Evolutionary conservation across 2,888 invertebrate species (phyloP).

Genomic region (Scaptomyza reducta): DNA sequence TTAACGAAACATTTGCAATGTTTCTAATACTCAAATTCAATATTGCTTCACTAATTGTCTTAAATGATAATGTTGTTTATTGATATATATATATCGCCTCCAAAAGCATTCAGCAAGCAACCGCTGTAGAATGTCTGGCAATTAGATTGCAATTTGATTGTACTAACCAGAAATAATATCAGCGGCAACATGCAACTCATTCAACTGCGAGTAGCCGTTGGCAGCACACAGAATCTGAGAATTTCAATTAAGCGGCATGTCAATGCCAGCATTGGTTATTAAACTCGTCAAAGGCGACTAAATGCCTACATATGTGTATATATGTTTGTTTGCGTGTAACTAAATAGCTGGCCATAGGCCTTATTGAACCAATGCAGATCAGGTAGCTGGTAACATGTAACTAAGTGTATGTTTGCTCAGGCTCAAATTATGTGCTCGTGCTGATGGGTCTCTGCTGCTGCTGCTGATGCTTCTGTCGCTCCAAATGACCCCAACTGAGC

Average conservation of each 20-base stretch:
- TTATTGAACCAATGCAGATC: neutral
- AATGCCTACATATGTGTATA: constrained; percentile 1
- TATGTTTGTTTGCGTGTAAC: neutral
- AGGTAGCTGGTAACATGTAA: constrained; percentile 14
- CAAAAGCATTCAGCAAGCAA: no score
- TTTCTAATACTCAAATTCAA: no score
- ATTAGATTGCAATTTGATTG: neutral
- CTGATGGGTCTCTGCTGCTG: neutral
- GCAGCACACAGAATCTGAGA: constrained; percentile 17
- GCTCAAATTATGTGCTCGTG: constrained; percentile 21
- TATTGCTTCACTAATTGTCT: no score
- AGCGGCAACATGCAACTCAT: constrained; percentile 2
- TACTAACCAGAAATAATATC: neutral
- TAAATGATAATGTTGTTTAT: no score
- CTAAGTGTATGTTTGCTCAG: neutral
- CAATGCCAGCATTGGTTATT: constrained; percentile 19
- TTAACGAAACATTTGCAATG: no score
- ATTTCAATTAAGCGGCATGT: constrained; percentile 26
- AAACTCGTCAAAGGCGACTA: constrained; percentile 28
- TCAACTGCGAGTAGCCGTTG: constrained; percentile 14
- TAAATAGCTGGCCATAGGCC: constrained; percentile 8
- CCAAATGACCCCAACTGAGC: neutral
- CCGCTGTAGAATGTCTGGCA: neutral
- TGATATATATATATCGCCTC: no score
- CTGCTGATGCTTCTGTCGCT: constrained; percentile 2